phyloP scores from a whole-genome alignment of 2,797 vertebrate genomes.

The Bothrops alternatus region DNA sequence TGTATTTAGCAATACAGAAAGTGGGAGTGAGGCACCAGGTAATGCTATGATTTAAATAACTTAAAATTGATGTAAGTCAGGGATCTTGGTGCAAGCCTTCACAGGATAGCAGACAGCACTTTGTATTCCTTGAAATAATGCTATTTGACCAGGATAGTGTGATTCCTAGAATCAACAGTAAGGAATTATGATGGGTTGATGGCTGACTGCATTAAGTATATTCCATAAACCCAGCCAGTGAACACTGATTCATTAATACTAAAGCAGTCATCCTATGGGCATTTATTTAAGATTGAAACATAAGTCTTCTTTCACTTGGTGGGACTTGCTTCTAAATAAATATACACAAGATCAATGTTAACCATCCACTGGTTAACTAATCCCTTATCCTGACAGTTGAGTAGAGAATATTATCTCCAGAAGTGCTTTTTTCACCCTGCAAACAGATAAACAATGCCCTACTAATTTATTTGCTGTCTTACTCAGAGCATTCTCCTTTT shows the following conservation, averaged over 20 bases:
- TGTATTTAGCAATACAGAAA: background rate
- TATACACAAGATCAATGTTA: background rate
- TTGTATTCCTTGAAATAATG: background rate
- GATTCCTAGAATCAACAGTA: background rate
- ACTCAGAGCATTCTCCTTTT: background rate
- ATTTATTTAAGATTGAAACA: background rate
- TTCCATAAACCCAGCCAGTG: background rate
- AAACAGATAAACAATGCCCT: background rate
- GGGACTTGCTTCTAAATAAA: background rate
- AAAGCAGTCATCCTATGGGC: background rate
- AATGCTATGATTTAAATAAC: background rate
- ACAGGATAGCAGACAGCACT: background rate
- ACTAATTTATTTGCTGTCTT: constrained; percentile 5
- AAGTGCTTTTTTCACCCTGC: background rate
- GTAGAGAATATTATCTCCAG: background rate
- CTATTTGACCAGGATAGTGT: background rate
- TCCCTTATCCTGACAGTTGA: background rate
- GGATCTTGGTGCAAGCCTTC: background rate
- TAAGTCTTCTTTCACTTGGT: background rate
- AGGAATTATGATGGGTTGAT: background rate
- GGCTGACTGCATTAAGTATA: background rate
- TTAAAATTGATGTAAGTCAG: background rate
- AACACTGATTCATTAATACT: background rate
- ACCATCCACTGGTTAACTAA: background rate
- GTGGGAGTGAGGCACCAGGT: background rate